Evolutionary conservation across 2,797 vertebrate genomes (phyloP).

Genomic region (Coregonus suidteri): DNA sequence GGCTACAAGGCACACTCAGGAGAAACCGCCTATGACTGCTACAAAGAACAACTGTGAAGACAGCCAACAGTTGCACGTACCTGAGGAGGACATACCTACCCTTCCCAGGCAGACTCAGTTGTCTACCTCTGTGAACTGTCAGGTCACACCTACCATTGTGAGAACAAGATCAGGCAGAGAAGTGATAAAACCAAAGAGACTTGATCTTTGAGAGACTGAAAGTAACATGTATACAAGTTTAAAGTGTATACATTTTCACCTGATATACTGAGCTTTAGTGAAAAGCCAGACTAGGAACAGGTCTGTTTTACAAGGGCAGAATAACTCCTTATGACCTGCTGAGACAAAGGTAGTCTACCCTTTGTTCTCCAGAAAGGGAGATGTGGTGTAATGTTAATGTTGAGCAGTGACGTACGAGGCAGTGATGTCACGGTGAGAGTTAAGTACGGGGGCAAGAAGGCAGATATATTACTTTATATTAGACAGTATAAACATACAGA

Average conservation of each 20-base stretch:
- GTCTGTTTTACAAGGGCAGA: background rate
- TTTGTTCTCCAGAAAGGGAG: background rate
- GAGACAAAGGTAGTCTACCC: background rate
- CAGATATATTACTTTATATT: no score
- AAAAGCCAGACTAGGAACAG: background rate
- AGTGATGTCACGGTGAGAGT: no score
- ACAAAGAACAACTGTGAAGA: background rate
- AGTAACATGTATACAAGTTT: background rate
- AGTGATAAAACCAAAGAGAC: conserved; percentile 17
- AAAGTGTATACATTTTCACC: background rate
- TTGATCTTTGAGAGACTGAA: background rate
- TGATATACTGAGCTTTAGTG: background rate
- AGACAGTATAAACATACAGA: no score
- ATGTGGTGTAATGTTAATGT: background rate
- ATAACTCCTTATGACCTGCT: background rate
- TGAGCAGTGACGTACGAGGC: no score
- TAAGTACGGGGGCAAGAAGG: no score
- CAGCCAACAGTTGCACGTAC: background rate
- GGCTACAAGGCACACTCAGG: background rate
- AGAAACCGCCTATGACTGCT: background rate
- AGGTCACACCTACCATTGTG: background rate
- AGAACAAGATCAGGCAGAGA: conserved; percentile 16
- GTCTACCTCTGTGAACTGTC: background rate
- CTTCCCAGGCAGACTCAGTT: background rate
- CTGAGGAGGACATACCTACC: background rate